phyloP scores from a whole-genome alignment of 2,888 invertebrate genomes.

The Agrilus mali region DNA sequence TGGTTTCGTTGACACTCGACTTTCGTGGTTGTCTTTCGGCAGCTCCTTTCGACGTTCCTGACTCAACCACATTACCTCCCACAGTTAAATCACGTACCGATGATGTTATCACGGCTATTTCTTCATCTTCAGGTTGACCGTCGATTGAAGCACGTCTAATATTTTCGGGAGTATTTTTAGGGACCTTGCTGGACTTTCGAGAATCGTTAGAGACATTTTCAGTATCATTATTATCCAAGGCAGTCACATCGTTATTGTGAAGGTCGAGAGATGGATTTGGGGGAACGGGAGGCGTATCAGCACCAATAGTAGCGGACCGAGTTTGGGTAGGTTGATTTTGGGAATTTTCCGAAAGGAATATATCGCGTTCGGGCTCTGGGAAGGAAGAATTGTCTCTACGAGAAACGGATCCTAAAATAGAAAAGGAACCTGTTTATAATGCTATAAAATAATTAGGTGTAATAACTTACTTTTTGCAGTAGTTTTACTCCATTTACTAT shows the following conservation, averaged over 20 bases:
- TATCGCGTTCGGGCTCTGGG: no score
- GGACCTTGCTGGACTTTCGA: constrained; percentile 8
- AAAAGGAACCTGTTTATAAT: no score
- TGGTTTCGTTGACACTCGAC: constrained; percentile 25
- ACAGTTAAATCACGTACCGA: constrained; percentile 29
- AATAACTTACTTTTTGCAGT: no score
- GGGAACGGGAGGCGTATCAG: constrained; percentile 29
- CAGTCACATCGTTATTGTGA: constrained; percentile 6
- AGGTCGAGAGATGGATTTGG: constrained; percentile 6
- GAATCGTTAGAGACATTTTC: constrained; percentile 11
- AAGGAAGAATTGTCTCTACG: no score
- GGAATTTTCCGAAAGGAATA: constrained; percentile 14
- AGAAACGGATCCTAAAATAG: no score
- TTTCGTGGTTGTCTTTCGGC: constrained; percentile 13
- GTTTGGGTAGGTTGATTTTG: constrained; percentile 18
- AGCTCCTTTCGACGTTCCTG: constrained; percentile 8
- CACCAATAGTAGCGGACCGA: constrained; percentile 34
- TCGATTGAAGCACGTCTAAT: constrained; percentile 24
- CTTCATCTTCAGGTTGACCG: constrained; percentile 20
- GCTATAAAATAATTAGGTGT: no score
- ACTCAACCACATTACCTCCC: constrained; percentile 25
- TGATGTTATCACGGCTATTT: constrained; percentile 20
- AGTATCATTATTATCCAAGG: constrained; percentile 17
- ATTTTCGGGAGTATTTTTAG: constrained; percentile 3
- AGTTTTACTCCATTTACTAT: constrained; percentile 5